A percentile compares a stretch with the other conserved stretches of the same genome.
phyloP scores from a whole-genome alignment of 2,113 vertebrate genomes.

The Plectropomus leopardus region DNA sequence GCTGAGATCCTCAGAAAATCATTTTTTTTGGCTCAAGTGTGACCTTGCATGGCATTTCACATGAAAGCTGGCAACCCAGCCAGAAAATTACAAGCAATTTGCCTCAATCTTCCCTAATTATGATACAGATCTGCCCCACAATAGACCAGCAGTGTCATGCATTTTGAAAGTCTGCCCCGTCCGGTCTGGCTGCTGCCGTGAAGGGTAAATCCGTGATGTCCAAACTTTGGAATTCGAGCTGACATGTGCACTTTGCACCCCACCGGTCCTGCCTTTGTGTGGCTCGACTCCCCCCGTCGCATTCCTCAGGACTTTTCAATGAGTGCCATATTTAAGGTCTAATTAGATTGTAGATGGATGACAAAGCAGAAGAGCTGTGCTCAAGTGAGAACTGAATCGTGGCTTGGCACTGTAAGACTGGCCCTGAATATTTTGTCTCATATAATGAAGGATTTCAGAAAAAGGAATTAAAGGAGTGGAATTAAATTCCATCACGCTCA shows the following conservation, averaged over 20 bases:
- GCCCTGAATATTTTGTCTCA: slow-evolving; percentile 17
- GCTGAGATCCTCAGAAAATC: not conserved
- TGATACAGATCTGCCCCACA: slow-evolving; percentile 78
- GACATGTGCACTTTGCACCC: slow-evolving; percentile 77
- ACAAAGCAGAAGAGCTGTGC: slow-evolving; percentile 50
- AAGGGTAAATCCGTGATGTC: slow-evolving; percentile 68
- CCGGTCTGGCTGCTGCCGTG: slow-evolving; percentile 40
- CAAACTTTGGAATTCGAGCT: slow-evolving; percentile 80
- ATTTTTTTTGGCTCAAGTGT: slow-evolving; percentile 22
- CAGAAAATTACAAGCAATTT: slow-evolving; percentile 80
- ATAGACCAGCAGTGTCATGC: slow-evolving; percentile 67
- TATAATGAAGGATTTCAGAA: slow-evolving; percentile 15
- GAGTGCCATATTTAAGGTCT: slow-evolving; percentile 61
- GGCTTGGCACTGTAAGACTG: not conserved
- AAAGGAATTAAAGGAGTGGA: slow-evolving; percentile 39
- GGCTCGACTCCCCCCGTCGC: slow-evolving; percentile 15
- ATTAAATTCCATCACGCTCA: slow-evolving; percentile 14
- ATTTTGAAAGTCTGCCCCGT: slow-evolving; percentile 61
- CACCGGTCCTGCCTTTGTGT: slow-evolving; percentile 66
- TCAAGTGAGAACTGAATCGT: slow-evolving; percentile 38
- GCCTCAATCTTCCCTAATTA: slow-evolving; percentile 78
- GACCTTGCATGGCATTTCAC: slow-evolving; percentile 67
- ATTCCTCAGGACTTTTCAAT: slow-evolving; percentile 70
- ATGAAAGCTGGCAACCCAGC: slow-evolving; percentile 72
- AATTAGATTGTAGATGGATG: slow-evolving; percentile 69